These are phyloP conservation scores for Anniella stebbinsi DNA, from an alignment of 2,797 vertebrate genomes.

Conservation along the genomic window DNA sequence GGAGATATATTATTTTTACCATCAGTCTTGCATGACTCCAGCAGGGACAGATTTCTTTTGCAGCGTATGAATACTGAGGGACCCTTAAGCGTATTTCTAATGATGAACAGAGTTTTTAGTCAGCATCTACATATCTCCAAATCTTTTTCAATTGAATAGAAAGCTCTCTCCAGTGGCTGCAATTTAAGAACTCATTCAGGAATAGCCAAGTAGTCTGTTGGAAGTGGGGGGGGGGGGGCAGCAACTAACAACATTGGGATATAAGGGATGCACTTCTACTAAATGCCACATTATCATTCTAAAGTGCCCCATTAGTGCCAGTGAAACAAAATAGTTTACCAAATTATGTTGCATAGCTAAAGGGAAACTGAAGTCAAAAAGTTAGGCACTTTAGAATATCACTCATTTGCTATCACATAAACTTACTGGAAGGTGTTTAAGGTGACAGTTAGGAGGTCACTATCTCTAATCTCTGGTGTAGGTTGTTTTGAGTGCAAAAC, in stretches of 20 bases:
- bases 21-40: neutral
- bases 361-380: neutral
- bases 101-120: neutral
- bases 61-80: constrained; percentile 9
- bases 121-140: constrained; percentile 18
- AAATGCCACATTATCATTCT: neutral
- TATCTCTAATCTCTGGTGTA: no score
- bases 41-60: constrained; percentile 26
- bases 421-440: neutral
- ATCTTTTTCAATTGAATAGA: constrained; percentile 28
- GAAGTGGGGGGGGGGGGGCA: neutral
- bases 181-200: constrained; percentile 1
- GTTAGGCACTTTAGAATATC: neutral
- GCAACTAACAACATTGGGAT: neutral
- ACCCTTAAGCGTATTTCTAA: constrained; percentile 14
- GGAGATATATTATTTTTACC: constrained; percentile 13
- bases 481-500: no score
- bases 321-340: neutral
- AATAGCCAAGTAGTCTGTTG: neutral
- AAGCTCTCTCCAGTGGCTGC: constrained; percentile 15
- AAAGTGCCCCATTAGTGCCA: neutral
- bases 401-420: neutral
- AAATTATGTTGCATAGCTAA: neutral
- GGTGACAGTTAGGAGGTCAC: no score
- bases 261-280: neutral